These are phyloP conservation scores for Gadus chalcogrammus DNA, from an alignment of 2,113 vertebrate genomes.

Conservation along the genomic window DNA sequence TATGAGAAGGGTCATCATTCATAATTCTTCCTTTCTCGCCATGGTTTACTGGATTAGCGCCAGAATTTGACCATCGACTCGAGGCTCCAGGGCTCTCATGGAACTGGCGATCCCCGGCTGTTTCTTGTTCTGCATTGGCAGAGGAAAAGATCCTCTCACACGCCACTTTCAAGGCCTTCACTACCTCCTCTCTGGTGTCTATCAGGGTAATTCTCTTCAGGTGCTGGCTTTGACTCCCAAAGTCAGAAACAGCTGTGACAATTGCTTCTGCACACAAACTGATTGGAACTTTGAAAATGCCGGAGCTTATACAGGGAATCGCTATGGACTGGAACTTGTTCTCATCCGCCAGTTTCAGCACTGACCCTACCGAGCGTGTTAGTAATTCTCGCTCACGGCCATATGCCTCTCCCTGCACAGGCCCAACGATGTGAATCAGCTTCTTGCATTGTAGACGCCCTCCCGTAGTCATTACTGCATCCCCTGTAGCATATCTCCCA, in stretches of 20 bases:
- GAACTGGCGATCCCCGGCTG: no score
- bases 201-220: slow-evolving; percentile 43
- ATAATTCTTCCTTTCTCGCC: no score
- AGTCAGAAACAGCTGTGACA: slow-evolving; percentile 46
- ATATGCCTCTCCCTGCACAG: slow-evolving; percentile 22
- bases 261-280: slow-evolving; percentile 55
- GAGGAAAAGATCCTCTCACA: slow-evolving; percentile 30
- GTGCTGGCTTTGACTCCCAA: slow-evolving; percentile 28
- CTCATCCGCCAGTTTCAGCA: slow-evolving; percentile 39
- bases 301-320: slow-evolving; percentile 64
- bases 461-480: slow-evolving; percentile 36
- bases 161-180: slow-evolving; percentile 40
- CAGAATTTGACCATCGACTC: no score
- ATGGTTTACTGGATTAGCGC: no score
- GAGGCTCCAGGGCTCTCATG: no score
- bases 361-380: slow-evolving; percentile 21
- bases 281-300: slow-evolving; percentile 49
- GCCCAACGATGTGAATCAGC: slow-evolving; percentile 65
- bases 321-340: slow-evolving; percentile 45
- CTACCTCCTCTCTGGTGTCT: slow-evolving; percentile 45
- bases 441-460: slow-evolving; percentile 53
- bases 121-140: no score
- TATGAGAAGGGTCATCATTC: no score
- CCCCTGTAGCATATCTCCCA: slow-evolving; percentile 43
- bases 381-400: slow-evolving; percentile 34